Evolutionary conservation across 2,113 vertebrate genomes (phyloP).

Genomic region (Neolamprologus sp.): DNA sequence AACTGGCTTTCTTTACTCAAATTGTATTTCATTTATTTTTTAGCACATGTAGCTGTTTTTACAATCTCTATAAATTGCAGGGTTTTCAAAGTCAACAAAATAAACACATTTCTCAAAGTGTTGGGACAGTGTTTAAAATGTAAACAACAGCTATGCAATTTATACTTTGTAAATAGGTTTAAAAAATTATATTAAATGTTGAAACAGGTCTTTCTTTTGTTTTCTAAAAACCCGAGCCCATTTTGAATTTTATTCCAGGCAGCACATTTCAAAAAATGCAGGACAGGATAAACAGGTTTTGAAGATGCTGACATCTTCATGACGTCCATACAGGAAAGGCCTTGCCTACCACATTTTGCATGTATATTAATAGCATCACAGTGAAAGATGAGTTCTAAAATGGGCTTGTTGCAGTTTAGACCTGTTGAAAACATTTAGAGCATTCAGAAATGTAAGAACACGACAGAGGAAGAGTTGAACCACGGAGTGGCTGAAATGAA

Average conservation of each 20-base stretch:
- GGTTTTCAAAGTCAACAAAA: not conserved
- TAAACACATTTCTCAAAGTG: not conserved
- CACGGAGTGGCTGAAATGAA: not conserved
- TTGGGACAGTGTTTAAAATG: not conserved
- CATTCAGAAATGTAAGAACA: not conserved
- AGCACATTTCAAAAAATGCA: not conserved
- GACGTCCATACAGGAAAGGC: not conserved
- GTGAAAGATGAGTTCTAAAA: not conserved
- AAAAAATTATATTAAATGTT: not conserved
- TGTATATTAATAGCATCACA: not conserved
- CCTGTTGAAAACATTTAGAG: not conserved
- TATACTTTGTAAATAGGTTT: not conserved
- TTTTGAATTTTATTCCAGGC: not conserved
- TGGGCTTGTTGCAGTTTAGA: not conserved
- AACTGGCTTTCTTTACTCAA: not conserved
- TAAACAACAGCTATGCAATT: not conserved
- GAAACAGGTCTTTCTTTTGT: not conserved
- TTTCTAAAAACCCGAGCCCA: not conserved
- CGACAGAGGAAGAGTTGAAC: not conserved
- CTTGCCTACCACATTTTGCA: not conserved
- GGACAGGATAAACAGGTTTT: not conserved
- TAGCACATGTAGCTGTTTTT: not conserved
- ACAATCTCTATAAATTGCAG: not conserved
- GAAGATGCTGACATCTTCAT: not conserved
- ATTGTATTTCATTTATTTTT: not conserved